Base-by-base conservation (phyloP, 2,888 invertebrate genomes). In the Tetranychus piercei region DNA sequence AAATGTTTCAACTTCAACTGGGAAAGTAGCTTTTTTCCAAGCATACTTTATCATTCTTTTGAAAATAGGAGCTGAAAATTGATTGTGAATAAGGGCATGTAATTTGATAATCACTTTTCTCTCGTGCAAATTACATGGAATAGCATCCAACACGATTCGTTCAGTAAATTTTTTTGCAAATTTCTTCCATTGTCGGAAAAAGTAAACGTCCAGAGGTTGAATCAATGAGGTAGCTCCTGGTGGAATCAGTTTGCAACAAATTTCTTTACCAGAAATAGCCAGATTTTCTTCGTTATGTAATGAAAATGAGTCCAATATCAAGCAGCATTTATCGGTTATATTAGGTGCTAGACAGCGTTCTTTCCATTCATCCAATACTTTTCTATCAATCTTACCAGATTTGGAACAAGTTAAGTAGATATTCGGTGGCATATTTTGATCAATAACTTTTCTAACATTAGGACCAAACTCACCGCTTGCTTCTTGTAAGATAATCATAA, bases 171-270 rank as follows among this genome's bases (percentile, higher is more conserved):
- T 1, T 34, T n/a, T 9, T 6, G 34, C 22, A 23, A 71, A 23
- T 18, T 8, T 8, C 34, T 71, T 71, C 44, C 43, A 71, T 43
- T 71, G 71, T n/a, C 71, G n/a, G 43, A 71, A 71, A 23, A 71
- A 71, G 18, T 34, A 23, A 8, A 71, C 71, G 34, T 71, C 71
- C 6, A 71, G 6, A 11, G 71, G 71, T 43, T 71, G 71, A 20
- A 71, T 71, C 18, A 71, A 34, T 6, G 7, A 44, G 23, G 43
- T 7, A 22, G 71, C 6, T 23, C 44, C 44, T 34, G 44, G 71
- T 6, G 71, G 71, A 4, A 71, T 23, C 7, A 34, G 8, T 11
- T 2, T 18, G 22, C 20, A 6, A 8, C 11, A 15, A 34, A 71
- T 18, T 22, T 66, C 8, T 66, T 66, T 66, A 18, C 66, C 66